Evolutionary conservation across 92 coral and sea anemone species (phyloP).

Genomic region (Siderastrea siderea): DNA sequence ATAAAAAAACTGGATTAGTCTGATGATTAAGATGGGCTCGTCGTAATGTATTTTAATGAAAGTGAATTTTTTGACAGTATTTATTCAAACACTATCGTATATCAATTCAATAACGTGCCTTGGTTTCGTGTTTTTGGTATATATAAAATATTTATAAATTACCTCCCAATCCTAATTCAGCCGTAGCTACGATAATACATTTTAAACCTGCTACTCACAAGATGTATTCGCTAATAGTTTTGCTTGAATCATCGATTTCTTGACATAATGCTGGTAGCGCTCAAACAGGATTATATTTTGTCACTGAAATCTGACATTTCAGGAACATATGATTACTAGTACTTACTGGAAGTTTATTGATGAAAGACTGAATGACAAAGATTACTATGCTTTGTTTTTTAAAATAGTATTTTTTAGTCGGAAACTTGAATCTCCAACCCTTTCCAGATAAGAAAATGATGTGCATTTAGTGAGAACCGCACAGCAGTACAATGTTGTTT

Average conservation of each 20-base stretch:
- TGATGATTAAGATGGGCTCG: neutral
- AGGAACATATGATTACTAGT: neutral
- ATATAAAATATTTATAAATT: neutral
- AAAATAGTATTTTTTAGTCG: neutral
- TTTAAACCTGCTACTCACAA: neutral
- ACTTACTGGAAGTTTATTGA: neutral
- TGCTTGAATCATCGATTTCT: neutral
- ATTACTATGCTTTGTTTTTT: neutral
- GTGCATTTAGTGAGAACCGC: slow-evolving; percentile 10
- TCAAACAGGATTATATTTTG: neutral
- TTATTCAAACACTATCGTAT: neutral
- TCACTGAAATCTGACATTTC: neutral
- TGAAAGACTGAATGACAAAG: neutral
- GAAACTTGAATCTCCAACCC: neutral
- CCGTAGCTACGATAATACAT: neutral
- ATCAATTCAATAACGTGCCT: neutral
- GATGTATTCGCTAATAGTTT: neutral
- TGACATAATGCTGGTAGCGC: neutral
- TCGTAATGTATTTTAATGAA: slow-evolving; percentile 15
- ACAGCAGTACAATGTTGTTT: slow-evolving; percentile 5
- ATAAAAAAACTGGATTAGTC: neutral
- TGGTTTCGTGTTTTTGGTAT: neutral
- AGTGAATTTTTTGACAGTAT: slow-evolving; percentile 5
- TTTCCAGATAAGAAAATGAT: neutral
- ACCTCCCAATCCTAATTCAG: neutral